These are phyloP conservation scores for Venturia canescens DNA, from an alignment of 1,140 invertebrate genomes.

Conservation along the genomic window DNA sequence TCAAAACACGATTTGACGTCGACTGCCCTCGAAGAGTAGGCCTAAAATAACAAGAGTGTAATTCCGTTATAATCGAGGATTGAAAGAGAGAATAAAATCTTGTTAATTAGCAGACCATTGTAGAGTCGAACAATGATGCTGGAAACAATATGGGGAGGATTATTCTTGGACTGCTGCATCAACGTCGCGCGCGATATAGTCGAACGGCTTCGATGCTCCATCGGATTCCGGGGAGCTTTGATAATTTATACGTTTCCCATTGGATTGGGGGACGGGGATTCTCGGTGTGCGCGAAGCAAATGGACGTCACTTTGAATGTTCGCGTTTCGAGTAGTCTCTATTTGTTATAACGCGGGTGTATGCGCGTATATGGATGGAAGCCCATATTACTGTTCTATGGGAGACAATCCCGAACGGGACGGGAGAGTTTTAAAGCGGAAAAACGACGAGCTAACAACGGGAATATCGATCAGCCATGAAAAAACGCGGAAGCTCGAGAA, in stretches of 20 bases:
- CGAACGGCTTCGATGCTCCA: constrained; percentile 44
- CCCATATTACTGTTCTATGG: constrained; percentile 2
- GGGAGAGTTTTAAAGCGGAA: neutral
- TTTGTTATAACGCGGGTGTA: neutral
- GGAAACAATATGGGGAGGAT: constrained; percentile 41
- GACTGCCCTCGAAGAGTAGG: too few species aligned
- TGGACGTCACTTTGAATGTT: constrained; percentile 14
- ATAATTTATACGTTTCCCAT: constrained; percentile 52
- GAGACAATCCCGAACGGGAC: neutral
- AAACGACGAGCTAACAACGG: neutral
- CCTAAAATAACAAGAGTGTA: too few species aligned
- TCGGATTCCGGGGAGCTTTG: constrained; percentile 49
- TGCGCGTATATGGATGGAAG: neutral
- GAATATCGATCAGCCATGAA: constrained; percentile 25
- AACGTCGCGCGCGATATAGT: constrained; percentile 37
- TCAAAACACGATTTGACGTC: too few species aligned
- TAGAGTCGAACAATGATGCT: neutral
- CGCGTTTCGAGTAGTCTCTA: neutral
- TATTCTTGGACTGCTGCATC: constrained; percentile 57
- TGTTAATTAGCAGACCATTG: constrained; percentile 18
- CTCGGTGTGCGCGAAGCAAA: neutral
- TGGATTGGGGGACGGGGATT: neutral
- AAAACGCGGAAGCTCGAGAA: constrained; percentile 28
- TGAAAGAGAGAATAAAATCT: too few species aligned
- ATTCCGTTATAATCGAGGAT: too few species aligned